Evolutionary conservation across 1,140 invertebrate species (phyloP).

Genomic region (Anastatus disparis): DNA sequence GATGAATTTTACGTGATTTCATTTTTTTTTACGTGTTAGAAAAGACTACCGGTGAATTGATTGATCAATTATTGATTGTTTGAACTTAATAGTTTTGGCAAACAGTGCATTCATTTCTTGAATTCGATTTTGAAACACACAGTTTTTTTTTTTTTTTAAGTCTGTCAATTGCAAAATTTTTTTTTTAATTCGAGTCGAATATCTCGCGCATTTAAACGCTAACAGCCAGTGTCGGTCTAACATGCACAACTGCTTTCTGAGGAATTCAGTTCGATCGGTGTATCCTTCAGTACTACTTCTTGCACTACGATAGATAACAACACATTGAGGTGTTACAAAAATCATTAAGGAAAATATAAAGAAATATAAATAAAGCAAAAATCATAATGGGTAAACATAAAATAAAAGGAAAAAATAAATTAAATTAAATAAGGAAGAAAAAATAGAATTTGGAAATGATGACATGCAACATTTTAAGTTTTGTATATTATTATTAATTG

Average conservation of each 20-base stretch:
- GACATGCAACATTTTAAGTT: conserved; percentile 41
- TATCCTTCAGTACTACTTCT: conserved; percentile 97
- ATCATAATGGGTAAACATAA: conserved; percentile 43
- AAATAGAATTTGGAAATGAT: conserved; percentile 31
- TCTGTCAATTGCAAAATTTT: conserved; percentile 27
- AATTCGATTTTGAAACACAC: conserved; percentile 21
- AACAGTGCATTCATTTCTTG: conserved; percentile 31
- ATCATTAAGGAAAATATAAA: conserved; percentile 74
- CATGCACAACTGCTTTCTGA: conserved; percentile 92
- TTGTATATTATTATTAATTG: conserved; percentile 43
- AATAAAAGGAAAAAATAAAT: conserved; percentile 32
- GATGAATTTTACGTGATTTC: conserved; percentile 9
- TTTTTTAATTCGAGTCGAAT: conserved; percentile 7
- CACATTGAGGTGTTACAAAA: conserved; percentile 41
- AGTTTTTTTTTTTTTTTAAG: conserved; percentile 17
- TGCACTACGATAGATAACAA: conserved; percentile 78
- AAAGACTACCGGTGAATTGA: conserved; percentile 29
- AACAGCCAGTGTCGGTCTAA: conserved; percentile 68
- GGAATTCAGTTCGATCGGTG: conserved; percentile 90
- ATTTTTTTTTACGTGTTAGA: neutral
- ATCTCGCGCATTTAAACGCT: conserved; percentile 26
- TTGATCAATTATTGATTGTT: conserved; percentile 16
- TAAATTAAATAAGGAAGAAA: conserved; percentile 14
- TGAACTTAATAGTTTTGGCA: conserved; percentile 22
- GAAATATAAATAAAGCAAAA: conserved; percentile 53